These are phyloP conservation scores for Basileuterus tristriatus DNA, from an alignment of 2,797 vertebrate genomes.

Conservation along the genomic window DNA sequence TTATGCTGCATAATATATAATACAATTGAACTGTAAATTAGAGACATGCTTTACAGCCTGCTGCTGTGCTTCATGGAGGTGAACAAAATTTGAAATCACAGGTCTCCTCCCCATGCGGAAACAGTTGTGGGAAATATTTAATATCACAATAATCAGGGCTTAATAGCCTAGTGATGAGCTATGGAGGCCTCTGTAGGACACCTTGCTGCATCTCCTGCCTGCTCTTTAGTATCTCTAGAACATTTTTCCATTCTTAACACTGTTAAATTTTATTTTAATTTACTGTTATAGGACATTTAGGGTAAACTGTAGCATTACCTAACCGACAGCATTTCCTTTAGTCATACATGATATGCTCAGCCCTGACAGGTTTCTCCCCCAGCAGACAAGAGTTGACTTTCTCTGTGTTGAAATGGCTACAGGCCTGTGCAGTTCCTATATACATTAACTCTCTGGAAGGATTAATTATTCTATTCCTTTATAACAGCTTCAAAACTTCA, in stretches of 20 bases:
- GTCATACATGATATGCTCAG: neutral
- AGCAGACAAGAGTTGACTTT: neutral
- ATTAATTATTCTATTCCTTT: neutral
- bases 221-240: neutral
- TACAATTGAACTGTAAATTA: conserved; percentile 34
- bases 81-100: conserved; percentile 7
- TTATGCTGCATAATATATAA: conserved; percentile 43
- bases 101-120: neutral
- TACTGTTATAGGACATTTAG: neutral
- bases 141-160: neutral
- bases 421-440: neutral
- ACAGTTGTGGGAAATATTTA: neutral
- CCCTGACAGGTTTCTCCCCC: neutral
- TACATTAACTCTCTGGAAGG: neutral
- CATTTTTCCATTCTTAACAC: neutral
- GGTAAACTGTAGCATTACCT: neutral
- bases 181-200: neutral
- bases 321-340: neutral
- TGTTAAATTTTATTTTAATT: neutral
- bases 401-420: neutral
- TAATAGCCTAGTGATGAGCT: neutral
- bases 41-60: conserved; percentile 14
- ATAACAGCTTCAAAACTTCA: neutral
- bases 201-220: neutral
- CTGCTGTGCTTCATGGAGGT: conserved; percentile 21